A percentile compares a stretch with the other conserved stretches of the same genome.
Evolutionary conservation across 1,140 invertebrate species (phyloP).

Genomic region (Amyelois transitella): DNA sequence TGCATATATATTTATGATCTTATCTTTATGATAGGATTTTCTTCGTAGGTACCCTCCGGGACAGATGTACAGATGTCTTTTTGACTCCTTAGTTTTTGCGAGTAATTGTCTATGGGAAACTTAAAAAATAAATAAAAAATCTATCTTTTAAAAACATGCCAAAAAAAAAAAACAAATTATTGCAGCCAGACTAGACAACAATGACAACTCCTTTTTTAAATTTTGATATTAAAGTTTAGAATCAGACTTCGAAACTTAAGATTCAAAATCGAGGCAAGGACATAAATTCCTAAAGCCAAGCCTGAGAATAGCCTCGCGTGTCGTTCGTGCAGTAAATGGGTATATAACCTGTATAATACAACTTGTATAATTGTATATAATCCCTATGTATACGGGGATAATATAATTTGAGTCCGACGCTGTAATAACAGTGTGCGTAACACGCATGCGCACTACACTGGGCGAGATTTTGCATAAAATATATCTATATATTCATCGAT

Average conservation of each 20-base stretch:
- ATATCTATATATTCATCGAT: no score
- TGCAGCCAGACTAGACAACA: no score
- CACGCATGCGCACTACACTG: constrained; percentile 45
- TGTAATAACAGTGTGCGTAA: constrained; percentile 60
- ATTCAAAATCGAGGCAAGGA: no score
- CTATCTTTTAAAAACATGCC: background rate
- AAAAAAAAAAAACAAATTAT: background rate
- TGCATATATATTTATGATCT: no score
- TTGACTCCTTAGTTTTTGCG: no score
- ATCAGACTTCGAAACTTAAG: background rate
- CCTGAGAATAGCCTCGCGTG: constrained; percentile 28
- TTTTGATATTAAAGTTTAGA: background rate
- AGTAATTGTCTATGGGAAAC: no score
- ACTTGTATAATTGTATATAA: constrained; percentile 63
- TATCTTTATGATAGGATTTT: no score
- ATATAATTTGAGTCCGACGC: constrained; percentile 60
- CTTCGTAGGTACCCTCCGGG: no score
- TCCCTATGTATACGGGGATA: constrained; percentile 48
- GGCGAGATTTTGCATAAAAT: background rate
- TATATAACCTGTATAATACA: constrained; percentile 41
- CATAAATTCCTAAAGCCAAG: background rate
- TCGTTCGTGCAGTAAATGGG: constrained; percentile 19
- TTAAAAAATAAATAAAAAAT: background rate
- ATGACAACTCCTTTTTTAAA: background rate
- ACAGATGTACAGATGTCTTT: no score